Evolutionary conservation across 2,888 invertebrate species (phyloP).

Genomic region (Sussaba pulchella): DNA sequence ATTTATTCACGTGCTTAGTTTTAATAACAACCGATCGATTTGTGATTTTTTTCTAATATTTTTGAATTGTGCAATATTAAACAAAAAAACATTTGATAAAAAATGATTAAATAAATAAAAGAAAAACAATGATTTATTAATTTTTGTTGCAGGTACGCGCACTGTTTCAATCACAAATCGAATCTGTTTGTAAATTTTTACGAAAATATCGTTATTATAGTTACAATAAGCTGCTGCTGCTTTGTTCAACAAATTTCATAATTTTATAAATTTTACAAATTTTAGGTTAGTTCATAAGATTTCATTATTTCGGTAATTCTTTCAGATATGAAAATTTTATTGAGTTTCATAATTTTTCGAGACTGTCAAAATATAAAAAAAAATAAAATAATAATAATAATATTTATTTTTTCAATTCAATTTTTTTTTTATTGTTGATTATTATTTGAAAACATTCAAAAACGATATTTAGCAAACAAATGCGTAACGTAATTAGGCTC

Average conservation of each 20-base stretch:
- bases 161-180: slow-evolving; percentile 27
- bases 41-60: slow-evolving; percentile 30
- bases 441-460: too few species aligned
- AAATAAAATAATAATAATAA: too few species aligned
- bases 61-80: slow-evolving; percentile 22
- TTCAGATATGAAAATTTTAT: too few species aligned
- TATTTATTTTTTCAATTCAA: too few species aligned
- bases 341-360: too few species aligned
- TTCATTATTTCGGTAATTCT: too few species aligned
- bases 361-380: too few species aligned
- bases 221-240: slow-evolving; percentile 57
- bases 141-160: not conserved
- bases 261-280: too few species aligned
- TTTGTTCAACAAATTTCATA: slow-evolving; percentile 38
- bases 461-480: too few species aligned
- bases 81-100: not conserved
- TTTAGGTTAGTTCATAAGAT: too few species aligned
- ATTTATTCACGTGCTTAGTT: slow-evolving; percentile 44
- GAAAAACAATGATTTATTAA: not conserved
- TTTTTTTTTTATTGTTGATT: too few species aligned
- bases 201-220: slow-evolving; percentile 65
- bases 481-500: too few species aligned
- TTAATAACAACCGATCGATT: slow-evolving; percentile 56
- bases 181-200: slow-evolving; percentile 67
- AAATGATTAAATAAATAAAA: not conserved